phyloP scores from a whole-genome alignment of 2,888 invertebrate genomes.

The Corythucha ciliata region DNA sequence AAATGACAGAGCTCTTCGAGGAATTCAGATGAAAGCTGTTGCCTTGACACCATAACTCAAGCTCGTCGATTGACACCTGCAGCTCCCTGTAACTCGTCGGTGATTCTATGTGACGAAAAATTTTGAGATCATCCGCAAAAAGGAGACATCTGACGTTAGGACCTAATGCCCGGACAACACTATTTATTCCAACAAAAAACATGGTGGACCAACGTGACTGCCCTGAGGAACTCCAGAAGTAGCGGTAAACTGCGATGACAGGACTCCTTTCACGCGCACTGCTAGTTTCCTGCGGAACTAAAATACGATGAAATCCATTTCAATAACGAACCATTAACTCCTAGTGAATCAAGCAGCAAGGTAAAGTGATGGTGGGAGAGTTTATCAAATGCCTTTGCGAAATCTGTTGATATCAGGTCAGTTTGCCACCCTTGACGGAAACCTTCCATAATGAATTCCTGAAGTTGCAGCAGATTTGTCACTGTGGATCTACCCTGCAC shows the following conservation, averaged over 20 bases:
- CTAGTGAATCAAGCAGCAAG: background rate
- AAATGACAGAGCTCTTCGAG: no score
- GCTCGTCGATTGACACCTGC: no score
- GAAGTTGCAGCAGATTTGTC: constrained; percentile 3
- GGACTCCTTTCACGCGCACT: background rate
- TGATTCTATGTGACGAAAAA: no score
- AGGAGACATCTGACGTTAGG: no score
- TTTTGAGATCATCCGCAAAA: no score
- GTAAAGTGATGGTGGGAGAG: constrained; percentile 1
- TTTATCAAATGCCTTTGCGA: constrained; percentile 6
- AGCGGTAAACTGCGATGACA: background rate
- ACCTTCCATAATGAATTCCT: constrained; percentile 1
- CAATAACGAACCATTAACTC: background rate
- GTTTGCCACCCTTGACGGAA: constrained; percentile 2
- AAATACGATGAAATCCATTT: background rate
- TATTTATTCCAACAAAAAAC: background rate
- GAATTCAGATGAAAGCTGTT: no score
- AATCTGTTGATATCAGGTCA: constrained; percentile 8
- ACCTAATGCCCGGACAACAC: no score
- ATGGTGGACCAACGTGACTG: constrained; percentile 1
- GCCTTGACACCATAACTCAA: no score
- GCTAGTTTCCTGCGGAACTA: background rate
- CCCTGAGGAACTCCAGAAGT: constrained; percentile 7
- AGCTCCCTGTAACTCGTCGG: no score
- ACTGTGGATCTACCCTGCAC: constrained; percentile 3